These are phyloP conservation scores for Leucopternis melanops DNA, from an alignment of 2,113 vertebrate species.

Conservation along the genomic window DNA sequence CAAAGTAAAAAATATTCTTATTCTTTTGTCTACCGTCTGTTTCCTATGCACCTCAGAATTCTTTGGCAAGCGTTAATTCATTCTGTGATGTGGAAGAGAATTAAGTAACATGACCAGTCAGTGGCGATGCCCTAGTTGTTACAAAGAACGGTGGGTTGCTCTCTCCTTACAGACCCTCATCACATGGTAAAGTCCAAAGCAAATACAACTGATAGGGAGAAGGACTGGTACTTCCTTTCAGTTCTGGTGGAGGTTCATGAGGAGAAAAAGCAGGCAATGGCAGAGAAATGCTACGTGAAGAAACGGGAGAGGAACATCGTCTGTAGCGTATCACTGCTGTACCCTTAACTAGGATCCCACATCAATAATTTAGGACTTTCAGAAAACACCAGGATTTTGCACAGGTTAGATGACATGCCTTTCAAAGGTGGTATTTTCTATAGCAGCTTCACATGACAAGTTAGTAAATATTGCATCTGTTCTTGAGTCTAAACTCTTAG, in stretches of 20 bases:
- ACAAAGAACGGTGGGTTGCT: background rate
- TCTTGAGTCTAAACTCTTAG: background rate
- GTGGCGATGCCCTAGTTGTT: background rate
- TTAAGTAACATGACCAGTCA: background rate
- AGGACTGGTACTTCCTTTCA: background rate
- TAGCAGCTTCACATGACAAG: background rate
- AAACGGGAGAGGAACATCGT: background rate
- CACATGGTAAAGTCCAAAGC: background rate
- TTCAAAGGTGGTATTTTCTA: background rate
- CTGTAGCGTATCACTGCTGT: background rate
- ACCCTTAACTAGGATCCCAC: background rate
- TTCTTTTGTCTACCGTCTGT: background rate
- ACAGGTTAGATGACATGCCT: background rate
- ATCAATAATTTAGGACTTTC: background rate
- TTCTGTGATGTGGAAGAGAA: background rate
- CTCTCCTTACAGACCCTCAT: background rate
- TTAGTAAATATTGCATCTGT: background rate
- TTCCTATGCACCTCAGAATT: background rate
- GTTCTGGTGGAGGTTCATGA: background rate
- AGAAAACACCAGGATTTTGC: background rate
- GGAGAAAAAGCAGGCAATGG: background rate
- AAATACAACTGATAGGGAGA: background rate
- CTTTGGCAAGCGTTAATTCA: background rate
- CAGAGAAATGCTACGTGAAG: background rate
- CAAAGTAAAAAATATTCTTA: background rate